These are phyloP conservation scores for Taenioides sp. DNA, from an alignment of 2,797 vertebrate species.

Conservation along the genomic window DNA sequence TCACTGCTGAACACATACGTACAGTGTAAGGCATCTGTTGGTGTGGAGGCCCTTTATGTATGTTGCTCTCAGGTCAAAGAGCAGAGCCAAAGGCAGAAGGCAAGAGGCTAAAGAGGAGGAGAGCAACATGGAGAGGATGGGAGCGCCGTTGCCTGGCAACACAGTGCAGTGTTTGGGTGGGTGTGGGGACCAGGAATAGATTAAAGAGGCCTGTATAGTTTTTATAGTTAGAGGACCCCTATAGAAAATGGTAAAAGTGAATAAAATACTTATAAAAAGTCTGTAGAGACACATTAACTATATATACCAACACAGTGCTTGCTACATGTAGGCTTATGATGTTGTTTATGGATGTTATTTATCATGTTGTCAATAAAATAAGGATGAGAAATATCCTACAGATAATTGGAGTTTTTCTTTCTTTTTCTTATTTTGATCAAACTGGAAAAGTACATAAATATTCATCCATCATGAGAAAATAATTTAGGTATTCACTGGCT, in stretches of 20 bases:
- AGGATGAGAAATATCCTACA: not conserved
- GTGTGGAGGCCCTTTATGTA: slow-evolving; percentile 14
- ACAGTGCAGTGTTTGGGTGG: slow-evolving; percentile 36
- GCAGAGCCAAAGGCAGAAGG: slow-evolving; percentile 37
- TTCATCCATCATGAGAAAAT: too few relatives aligned
- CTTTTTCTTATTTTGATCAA: not conserved
- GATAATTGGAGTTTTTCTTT: not conserved
- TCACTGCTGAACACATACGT: not conserved
- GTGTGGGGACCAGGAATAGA: slow-evolving; percentile 25
- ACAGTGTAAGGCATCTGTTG: slow-evolving; percentile 27
- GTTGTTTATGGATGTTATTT: not conserved
- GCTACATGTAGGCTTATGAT: not conserved
- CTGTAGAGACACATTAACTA: not conserved
- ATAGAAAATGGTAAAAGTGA: slow-evolving; percentile 10
- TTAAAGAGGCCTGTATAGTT: slow-evolving; percentile 15
- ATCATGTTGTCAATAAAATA: not conserved
- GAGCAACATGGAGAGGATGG: slow-evolving; percentile 42
- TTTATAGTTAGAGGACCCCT: slow-evolving; percentile 2
- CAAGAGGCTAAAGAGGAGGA: slow-evolving; percentile 12
- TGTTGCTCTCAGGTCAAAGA: slow-evolving; percentile 37
- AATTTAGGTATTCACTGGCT: too few relatives aligned
- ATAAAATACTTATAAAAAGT: not conserved
- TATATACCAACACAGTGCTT: not conserved
- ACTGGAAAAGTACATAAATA: not conserved
- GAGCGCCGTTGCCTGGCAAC: slow-evolving; percentile 73